These are phyloP conservation scores for Plecotus auritus DNA, from an alignment of 2,113 vertebrate genomes.

Conservation along the genomic window DNA sequence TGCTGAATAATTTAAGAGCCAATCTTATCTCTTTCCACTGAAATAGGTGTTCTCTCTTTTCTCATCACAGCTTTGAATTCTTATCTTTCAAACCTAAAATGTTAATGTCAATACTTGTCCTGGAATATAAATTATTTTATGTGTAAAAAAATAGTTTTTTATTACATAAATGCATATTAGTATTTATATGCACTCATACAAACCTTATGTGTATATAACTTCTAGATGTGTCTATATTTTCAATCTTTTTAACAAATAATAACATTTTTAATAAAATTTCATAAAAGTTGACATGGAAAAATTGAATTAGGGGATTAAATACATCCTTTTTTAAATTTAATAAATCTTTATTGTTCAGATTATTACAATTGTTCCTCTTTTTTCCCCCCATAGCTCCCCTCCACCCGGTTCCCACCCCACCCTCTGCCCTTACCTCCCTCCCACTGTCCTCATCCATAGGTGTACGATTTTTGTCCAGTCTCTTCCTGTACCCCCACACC, in stretches of 20 bases:
- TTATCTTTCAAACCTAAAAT: not conserved
- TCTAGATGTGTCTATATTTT: not conserved
- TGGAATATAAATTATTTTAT: not conserved
- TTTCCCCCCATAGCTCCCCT: too few species aligned
- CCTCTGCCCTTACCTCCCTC: too few species aligned
- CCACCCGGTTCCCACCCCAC: too few species aligned
- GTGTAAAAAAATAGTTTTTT: not conserved
- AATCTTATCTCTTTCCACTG: not conserved
- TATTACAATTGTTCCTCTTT: too few species aligned
- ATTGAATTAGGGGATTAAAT: not conserved
- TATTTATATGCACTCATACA: not conserved
- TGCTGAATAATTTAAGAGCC: not conserved
- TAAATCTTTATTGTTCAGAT: too few species aligned
- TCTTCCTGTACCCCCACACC: too few species aligned
- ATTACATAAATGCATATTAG: not conserved
- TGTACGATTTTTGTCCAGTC: too few species aligned
- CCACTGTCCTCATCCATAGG: too few species aligned
- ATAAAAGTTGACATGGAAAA: not conserved
- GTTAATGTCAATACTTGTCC: not conserved
- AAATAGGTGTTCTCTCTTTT: not conserved
- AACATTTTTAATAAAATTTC: slow-evolving; percentile 2
- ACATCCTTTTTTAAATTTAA: not conserved
- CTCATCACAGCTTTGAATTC: not conserved
- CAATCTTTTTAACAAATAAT: slow-evolving; percentile 11
- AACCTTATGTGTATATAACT: not conserved